Base-by-base conservation (phyloP, 2,797 vertebrate genomes). In the Pseudopleuronectes americanus region DNA sequence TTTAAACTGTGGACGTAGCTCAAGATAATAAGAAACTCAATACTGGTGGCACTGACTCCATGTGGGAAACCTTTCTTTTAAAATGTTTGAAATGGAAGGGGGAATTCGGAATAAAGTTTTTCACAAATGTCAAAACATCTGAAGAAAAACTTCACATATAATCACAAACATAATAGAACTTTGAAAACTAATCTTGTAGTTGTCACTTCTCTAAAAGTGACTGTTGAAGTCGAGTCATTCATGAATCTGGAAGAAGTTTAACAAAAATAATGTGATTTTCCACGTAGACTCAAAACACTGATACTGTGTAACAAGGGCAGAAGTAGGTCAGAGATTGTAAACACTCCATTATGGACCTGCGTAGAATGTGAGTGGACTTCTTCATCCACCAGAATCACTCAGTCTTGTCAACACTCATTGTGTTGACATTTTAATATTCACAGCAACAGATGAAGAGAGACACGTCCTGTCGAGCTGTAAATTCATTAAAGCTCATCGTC, bases 401-500 rank as follows among this genome's bases (percentile, higher is more conserved):
- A 28, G 10, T 17, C 57, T 47, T 22, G 36, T 56, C 54, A 69
- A 33, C 31, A 53, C 47, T 67, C 17, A 58, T 23, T 63, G 17
- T 7, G 14, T 9, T 36, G 8, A 54, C 16, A 59, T 64, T 66
- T 70, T 12, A 69, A 31, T 26, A 45, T 41, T 53, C 21, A 70
- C 21, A 64, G 24, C 31, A 28, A n/a, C 41, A 70, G 68, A 77
- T 56, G 54, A 68, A 62, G 8, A 68, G 23, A 57, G 47, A 47
- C 12, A 24, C 17, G n/a, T 54, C 26, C 48, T n/a, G 48, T 70
- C 22, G 24, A 68, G 23, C 23, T 26, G 3, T 33, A 13, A 51
- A 48, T 58, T 38, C 6, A 52, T 59, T 22, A 24, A 19, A 52
- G 8, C 47, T 36, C 5, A 36, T 65, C 38, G 41, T 31, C 47